Evolutionary conservation across 2,797 vertebrate genomes (phyloP).

Genomic region (Perodicticus potto): DNA sequence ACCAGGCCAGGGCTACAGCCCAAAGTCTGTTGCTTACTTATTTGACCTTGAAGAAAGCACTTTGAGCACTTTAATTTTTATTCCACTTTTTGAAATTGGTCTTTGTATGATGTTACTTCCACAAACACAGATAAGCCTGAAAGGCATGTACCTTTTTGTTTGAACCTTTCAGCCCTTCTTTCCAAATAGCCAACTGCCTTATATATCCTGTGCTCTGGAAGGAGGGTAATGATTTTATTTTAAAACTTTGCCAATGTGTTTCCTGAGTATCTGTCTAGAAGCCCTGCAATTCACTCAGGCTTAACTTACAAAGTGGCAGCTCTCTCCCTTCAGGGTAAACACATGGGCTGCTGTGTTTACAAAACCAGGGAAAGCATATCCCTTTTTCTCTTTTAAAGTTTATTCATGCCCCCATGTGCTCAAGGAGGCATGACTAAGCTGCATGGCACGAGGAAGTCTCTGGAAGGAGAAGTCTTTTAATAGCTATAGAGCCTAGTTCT

Average conservation of each 20-base stretch:
- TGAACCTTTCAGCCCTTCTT: conserved; percentile 24
- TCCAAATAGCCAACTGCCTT: not conserved
- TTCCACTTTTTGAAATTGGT: not conserved
- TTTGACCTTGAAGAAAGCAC: not conserved
- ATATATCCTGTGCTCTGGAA: not conserved
- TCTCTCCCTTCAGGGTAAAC: conserved; percentile 79
- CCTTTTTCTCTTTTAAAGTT: conserved; percentile 73
- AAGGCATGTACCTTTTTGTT: not conserved
- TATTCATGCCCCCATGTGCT: conserved; percentile 73
- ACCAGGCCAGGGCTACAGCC: not conserved
- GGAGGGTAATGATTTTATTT: conserved; percentile 69
- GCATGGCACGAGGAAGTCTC: conserved; percentile 52
- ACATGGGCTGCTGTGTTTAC: conserved; percentile 71
- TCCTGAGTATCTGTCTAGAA: conserved; percentile 73
- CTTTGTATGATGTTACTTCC: not conserved
- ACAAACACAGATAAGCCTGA: not conserved
- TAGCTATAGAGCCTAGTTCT: conserved; percentile 71
- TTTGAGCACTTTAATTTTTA: not conserved
- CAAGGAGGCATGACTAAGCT: conserved; percentile 81
- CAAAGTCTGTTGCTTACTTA: not conserved
- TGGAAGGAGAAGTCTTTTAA: conserved; percentile 70
- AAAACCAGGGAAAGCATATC: conserved; percentile 71
- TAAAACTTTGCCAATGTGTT: conserved; percentile 17
- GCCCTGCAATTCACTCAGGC: conserved; percentile 66
- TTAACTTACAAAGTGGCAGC: conserved; percentile 82